Base-by-base conservation (phyloP, 2,797 vertebrate genomes). In the Mallotus villosus region DNA sequence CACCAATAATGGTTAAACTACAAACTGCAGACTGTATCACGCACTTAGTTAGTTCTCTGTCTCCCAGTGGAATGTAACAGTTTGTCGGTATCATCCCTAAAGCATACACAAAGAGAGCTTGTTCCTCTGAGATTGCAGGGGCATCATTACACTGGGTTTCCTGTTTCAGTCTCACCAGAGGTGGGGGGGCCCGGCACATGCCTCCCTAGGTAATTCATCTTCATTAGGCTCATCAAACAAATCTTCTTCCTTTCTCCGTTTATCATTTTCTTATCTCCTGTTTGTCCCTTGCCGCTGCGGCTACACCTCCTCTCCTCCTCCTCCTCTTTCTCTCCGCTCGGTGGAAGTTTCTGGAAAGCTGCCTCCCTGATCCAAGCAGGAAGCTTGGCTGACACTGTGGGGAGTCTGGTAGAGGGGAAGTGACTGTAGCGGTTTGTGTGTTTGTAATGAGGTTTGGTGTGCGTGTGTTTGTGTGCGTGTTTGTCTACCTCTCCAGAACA, bases 191-290 rank as follows among this genome's bases (percentile, higher is more conserved):
- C 16, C 34, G 11, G 68, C 34, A 29, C 17, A 9, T 8, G 67
- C 69, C 73, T 78, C 71, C 25, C 69, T 62, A 49, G 72, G 70
- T 66, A 37, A 66, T 72, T 82, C 17, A 80, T 80, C 79, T 81
- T 79, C 55, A 74, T 83, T 73, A 80, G 62, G 72, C 78, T 61
- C 75, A 74, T 79, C 72, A 79, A 81, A 80, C 73, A 6, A 46
- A 63, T 32, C 7, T 27, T 58, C 64, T 63, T 71, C 68, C 71
- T 66, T 67, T 71, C 68, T 25, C 24, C 8, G 29, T 63, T 46
- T 22, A 41, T 32, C 61, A 27, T n/a, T 25, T 24, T 62, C 16
- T 68, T 25, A 55, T 76, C 75, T 79, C 76, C 76, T 51, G 72
- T 24, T 61, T 46, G 34, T 5, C 55, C 62, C 64, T 22, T 63